Base-by-base conservation (phyloP, 2,888 invertebrate species). In the Apoderus coryli region DNA sequence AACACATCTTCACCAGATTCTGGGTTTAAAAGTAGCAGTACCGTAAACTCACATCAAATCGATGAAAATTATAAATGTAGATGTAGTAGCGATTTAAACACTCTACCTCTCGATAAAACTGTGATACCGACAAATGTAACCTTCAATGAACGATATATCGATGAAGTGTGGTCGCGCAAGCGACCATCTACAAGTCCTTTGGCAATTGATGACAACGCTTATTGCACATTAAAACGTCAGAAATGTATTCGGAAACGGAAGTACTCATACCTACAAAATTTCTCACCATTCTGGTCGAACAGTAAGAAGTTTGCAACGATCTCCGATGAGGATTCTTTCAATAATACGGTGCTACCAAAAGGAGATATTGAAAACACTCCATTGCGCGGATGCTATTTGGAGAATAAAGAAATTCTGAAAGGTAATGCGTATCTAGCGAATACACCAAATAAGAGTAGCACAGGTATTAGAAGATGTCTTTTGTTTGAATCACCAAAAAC, bases 191-290 rank as follows among this genome's bases (percentile, higher is more conserved):
- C 39, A 4, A 37, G 36, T 5, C 28, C 29, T 1, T 14, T 33
- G 4, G 42, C 41, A 4, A 32, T 38, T 10, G 40, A 39, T 55
- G 61, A 30, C 9, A 27, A 28, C 4, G 19, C 33, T 2, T 43
- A 46, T 22, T 53, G 50, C 33, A 52, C 50, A 3, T 48, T 70
- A 16, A 66, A 63, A 48, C 56, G 71, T 11, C 71, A 72, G 47
- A 63, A 59, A 40, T 69, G 71, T 42, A 65, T 71, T 10, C 54
- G 71, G 3, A 63, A 67, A 41, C 65, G 64, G 37, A 42, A 45
- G 11, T 34, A 35, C 3, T 39, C 43, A 16, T 26, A 35, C 27
- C 28, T 35, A 4, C 35, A 37, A 13, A 39, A 35, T 12, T 41
- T 40, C 35, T 28, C 37, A 7, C 34, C 22, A 34, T 31, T 39